These are phyloP conservation scores for Lasioglossum malachurum DNA, from an alignment of 2,888 invertebrate species.

Conservation along the genomic window DNA sequence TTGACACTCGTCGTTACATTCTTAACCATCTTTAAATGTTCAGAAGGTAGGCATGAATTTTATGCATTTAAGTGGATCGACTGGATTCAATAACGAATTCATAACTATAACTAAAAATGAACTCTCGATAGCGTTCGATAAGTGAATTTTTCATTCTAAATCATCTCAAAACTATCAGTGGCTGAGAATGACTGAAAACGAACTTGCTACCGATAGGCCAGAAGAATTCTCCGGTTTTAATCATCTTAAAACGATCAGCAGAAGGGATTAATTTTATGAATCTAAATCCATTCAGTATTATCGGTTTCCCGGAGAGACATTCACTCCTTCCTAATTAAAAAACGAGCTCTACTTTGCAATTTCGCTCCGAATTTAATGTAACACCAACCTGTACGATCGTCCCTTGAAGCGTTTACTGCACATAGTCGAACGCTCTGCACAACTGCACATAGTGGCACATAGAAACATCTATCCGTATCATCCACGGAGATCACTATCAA, in stretches of 20 bases:
- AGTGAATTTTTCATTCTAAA: too few relatives aligned
- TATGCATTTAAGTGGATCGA: too few relatives aligned
- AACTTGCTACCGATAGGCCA: neutral
- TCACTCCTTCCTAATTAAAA: neutral
- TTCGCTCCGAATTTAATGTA: neutral
- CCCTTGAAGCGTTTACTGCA: neutral
- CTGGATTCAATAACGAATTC: too few relatives aligned
- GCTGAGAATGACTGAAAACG: too few relatives aligned
- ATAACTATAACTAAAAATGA: too few relatives aligned
- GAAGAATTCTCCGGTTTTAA: neutral
- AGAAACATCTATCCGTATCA: too few relatives aligned
- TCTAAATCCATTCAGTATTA: neutral
- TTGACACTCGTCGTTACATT: neutral
- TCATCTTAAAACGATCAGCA: neutral
- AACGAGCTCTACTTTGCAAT: neutral
- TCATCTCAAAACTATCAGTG: too few relatives aligned
- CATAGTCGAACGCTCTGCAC: neutral
- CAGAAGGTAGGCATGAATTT: too few relatives aligned
- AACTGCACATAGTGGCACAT: neutral
- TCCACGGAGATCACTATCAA: too few relatives aligned
- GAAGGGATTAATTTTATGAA: neutral
- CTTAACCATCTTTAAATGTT: neutral
- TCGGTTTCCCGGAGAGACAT: neutral
- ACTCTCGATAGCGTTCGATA: too few relatives aligned
- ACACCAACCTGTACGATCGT: neutral